These are phyloP conservation scores for Drosophila repletoides DNA, from an alignment of 1,140 invertebrate species.

Conservation along the genomic window DNA sequence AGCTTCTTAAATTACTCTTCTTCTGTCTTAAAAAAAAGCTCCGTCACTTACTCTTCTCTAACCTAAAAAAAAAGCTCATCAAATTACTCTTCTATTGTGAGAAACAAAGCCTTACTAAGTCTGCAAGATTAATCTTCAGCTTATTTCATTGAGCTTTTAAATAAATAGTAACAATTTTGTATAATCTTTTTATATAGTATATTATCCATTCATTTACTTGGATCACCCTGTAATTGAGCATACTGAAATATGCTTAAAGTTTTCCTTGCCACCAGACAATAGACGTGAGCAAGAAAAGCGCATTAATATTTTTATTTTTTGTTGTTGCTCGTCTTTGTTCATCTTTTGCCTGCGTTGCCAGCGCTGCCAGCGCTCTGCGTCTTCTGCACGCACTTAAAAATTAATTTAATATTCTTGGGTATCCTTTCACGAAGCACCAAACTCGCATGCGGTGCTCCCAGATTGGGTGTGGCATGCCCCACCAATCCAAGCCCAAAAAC, in stretches of 20 bases:
- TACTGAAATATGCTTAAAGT: slow-evolving; percentile 63
- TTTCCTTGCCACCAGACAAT: slow-evolving; percentile 60
- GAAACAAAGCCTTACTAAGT: not conserved
- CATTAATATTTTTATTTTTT: slow-evolving; percentile 74
- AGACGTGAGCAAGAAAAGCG: slow-evolving; percentile 69
- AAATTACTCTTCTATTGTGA: too few species aligned
- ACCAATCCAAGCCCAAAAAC: slow-evolving; percentile 25
- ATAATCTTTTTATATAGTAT: too few species aligned
- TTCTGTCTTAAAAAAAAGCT: too few species aligned
- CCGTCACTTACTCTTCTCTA: too few species aligned
- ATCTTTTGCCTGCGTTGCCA: slow-evolving; percentile 23
- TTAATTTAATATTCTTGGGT: slow-evolving; percentile 78
- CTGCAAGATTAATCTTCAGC: too few species aligned
- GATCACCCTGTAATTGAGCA: slow-evolving; percentile 50
- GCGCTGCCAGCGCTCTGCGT: slow-evolving; percentile 54
- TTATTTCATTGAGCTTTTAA: too few species aligned
- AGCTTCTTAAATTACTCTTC: too few species aligned
- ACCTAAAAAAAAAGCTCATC: too few species aligned
- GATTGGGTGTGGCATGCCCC: not conserved
- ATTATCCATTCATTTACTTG: too few species aligned
- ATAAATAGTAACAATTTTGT: too few species aligned
- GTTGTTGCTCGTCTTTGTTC: slow-evolving; percentile 17
- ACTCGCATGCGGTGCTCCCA: slow-evolving; percentile 54
- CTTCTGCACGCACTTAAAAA: slow-evolving; percentile 74
- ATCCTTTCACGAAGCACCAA: slow-evolving; percentile 56